Evolutionary conservation across 2,888 invertebrate genomes (phyloP).

Genomic region (Apotomis betuletana): DNA sequence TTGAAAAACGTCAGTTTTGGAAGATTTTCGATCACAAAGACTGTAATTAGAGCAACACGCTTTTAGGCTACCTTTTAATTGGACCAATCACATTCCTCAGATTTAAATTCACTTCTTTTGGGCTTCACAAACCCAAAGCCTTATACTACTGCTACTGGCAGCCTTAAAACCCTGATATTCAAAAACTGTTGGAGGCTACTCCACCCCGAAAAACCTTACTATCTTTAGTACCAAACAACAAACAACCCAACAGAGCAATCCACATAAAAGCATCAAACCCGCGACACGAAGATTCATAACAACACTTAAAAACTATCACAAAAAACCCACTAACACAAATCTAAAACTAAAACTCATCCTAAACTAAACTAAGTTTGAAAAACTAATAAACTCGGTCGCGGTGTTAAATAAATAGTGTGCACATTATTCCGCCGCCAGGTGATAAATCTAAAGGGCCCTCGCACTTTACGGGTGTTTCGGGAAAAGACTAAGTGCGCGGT

Average conservation of each 20-base stretch:
- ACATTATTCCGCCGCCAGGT: constrained; percentile 73
- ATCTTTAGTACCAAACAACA: not conserved
- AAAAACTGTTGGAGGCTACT: no score
- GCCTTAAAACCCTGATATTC: no score
- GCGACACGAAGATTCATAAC: not conserved
- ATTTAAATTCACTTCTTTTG: no score
- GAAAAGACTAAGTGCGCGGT: constrained; percentile 67
- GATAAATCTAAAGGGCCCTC: constrained; percentile 69
- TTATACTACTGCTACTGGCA: no score
- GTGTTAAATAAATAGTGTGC: constrained; percentile 64
- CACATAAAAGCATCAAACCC: not conserved
- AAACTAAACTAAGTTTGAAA: constrained; percentile 37
- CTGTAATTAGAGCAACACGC: no score
- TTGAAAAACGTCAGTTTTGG: no score
- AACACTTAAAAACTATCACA: not conserved
- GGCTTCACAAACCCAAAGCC: no score
- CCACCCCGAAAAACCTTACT: not conserved
- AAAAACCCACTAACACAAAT: constrained; percentile 38
- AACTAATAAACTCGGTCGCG: constrained; percentile 40
- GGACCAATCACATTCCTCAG: no score
- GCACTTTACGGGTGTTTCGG: constrained; percentile 63
- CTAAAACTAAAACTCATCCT: constrained; percentile 36
- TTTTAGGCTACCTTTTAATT: no score
- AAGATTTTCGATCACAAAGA: no score
- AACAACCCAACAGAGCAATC: not conserved